Evolutionary conservation across 2,888 invertebrate species (phyloP), one percentile per base, ranked within the genome.

Genomic region (Crepidodera aurea): DNA sequence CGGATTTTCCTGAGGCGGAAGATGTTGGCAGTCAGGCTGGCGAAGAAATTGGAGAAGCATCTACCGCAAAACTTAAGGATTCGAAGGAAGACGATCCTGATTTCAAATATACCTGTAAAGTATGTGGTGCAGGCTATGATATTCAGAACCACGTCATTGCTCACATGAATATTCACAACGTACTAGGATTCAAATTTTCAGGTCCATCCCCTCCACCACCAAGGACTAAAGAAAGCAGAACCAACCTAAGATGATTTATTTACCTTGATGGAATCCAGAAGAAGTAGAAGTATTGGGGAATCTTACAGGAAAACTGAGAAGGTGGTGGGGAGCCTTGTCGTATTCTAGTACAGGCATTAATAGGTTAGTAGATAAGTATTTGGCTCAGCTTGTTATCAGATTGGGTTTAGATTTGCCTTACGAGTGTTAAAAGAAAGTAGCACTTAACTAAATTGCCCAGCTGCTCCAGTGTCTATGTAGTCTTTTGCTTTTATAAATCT

Each of bases 1-100:
- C 81, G 85, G 86, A 85, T 85, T 86, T 86, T 86, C 86, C 83
- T 86, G 86, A 86, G 82, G 85, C 86, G 85, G 85, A 85, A 82
- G 86, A 82, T 81, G 82, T 80, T 75, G 81, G 79, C 73, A 78
- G 74, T 71, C 78, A 76, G 65, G 73, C 73, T 65, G 78, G 79
- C 69, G 79, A 80, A 69, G 74, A 74, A 65, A 76, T 75, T 62
- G 76, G 74, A 60, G 82, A 82, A 69, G 78, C 83, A 82, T 82
- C 82, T 82, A 82, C 83, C 82, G 82, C 81, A 68, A 82, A 80
- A 78, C 69, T 72, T 61, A 78, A 79, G 66, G 78, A 79, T 67
- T 75, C 77, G 66, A 81, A 81, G 71, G 81, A 81, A 62, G 75
- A 79, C 60, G 79, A 81, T 72, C 81, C 80, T 46, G 76, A 75